Percentiles rank a stretch among this genome's conserved stretches.
Conservation (phyloP, 2,797 vertebrate species). For the Alosa sapidissima region DNA sequence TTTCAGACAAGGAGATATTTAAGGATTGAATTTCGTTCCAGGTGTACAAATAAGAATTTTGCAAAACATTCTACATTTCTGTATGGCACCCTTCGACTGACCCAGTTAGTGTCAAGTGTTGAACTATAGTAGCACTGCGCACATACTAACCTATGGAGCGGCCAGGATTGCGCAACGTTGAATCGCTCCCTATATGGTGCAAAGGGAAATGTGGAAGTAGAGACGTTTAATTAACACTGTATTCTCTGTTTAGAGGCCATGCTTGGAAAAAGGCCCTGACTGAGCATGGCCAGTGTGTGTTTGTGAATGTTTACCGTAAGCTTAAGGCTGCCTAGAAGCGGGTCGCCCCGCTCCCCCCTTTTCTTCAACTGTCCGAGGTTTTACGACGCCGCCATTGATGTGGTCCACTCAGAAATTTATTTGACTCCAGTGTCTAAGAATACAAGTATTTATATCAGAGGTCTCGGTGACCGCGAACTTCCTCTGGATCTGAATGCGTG, state of each 20-base stretch:
- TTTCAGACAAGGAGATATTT: background rate
- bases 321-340: slow-evolving; percentile 62
- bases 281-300: slow-evolving; percentile 58
- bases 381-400: slow-evolving; percentile 70
- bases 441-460: slow-evolving; percentile 75
- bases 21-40: background rate
- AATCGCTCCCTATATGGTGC: background rate
- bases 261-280: slow-evolving; percentile 59
- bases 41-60: background rate
- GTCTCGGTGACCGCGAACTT: slow-evolving; percentile 65
- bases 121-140: background rate
- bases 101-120: background rate
- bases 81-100: background rate
- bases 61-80: background rate
- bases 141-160: background rate
- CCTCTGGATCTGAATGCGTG: slow-evolving; percentile 56
- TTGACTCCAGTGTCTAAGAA: slow-evolving; percentile 71
- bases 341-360: slow-evolving; percentile 61
- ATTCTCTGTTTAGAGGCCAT: slow-evolving; percentile 63
- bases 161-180: background rate
- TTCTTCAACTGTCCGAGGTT: slow-evolving; percentile 67
- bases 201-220: slow-evolving; percentile 48
- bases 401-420: slow-evolving; percentile 71
- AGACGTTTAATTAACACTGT: slow-evolving; percentile 68
- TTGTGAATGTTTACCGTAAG: slow-evolving; percentile 64